Base-by-base conservation (phyloP, 1,140 invertebrate genomes). In the Pseudomyrmex gracilis region DNA sequence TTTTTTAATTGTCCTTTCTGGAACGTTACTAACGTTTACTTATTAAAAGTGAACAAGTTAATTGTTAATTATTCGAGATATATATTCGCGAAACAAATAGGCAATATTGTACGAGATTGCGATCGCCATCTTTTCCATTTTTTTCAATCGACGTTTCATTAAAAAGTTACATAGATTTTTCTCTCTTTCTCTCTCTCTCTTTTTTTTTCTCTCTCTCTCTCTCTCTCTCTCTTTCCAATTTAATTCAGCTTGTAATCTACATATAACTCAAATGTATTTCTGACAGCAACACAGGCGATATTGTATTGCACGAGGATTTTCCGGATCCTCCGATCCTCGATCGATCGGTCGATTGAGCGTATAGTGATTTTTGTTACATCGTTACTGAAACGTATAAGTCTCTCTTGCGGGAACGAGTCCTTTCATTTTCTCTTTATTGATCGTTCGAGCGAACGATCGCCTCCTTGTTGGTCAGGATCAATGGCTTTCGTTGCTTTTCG, bases 271-370 rank as follows among this genome's bases (percentile, higher is more conserved):
- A 20, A 12, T 47, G 45, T 68, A 67, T 77, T 55, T 88, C 20
- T 57, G 82, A 86, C 87, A 71, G 51, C 20, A n/a, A 82, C 49
- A 43, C 70, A 82, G 77, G 2, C 73, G 24, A 57, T 55, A 43
- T 66, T 15, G 17, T 70, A 57, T 34, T 34, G 53, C 76, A 84
- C 68, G 63, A 74, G 71, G 76, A 22, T 73, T 70, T 88, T 73
- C 84, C 67, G 84, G 84, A 71, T 84, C 63, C 74, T 85, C 70
- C 76, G 78, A 83, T 83, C 68, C 71, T 64, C 64, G 82, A 86
- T 87, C 91, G 90, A 90, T 91, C 82, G 89, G 87, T 88, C 86
- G 90, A 85, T 68, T 85, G 60, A 74, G 88, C 86, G 87, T 91
- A 89, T 88, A 90, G 77, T 64, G 71, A 70, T 68, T 74, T 77